A percentile compares a stretch with the other conserved stretches of the same genome.
Evolutionary conservation across 2,113 vertebrate genomes (phyloP).

Genomic region (Petaurus breviceps): DNA sequence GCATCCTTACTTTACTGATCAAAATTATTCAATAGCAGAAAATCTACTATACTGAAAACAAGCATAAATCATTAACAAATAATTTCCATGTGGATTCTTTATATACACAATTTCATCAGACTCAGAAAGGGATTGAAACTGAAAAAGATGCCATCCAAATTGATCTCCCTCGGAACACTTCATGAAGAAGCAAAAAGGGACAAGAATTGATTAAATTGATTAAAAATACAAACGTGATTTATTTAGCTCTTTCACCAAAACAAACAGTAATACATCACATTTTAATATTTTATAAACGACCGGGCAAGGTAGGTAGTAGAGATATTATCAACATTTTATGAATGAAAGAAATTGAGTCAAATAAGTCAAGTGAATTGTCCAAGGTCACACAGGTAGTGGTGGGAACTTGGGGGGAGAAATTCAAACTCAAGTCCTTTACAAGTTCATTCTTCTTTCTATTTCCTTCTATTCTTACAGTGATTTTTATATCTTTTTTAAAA

Average conservation of each 20-base stretch:
- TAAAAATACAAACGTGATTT: constrained; percentile 20
- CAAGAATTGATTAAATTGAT: constrained; percentile 10
- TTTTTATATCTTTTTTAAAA: not conserved
- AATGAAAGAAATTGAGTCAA: not conserved
- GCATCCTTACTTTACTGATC: constrained; percentile 13
- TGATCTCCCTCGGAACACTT: constrained; percentile 41
- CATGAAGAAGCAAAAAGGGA: constrained; percentile 40
- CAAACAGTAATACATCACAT: not conserved
- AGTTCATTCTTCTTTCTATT: not conserved
- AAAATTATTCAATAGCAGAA: not conserved
- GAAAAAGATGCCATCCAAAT: not conserved
- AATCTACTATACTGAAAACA: constrained; percentile 9
- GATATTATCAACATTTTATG: not conserved
- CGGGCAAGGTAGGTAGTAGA: not conserved
- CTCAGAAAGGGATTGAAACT: constrained; percentile 37
- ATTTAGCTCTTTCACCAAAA: not conserved
- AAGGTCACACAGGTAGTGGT: not conserved
- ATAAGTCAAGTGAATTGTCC: not conserved
- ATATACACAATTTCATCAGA: constrained; percentile 47
- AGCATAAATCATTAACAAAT: constrained; percentile 49
- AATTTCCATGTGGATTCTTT: constrained; percentile 24
- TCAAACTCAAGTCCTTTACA: not conserved
- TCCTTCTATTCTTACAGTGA: not conserved
- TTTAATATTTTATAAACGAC: not conserved
- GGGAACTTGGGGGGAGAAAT: not conserved